These are phyloP conservation scores for Lysandra coridon DNA, from an alignment of 2,888 invertebrate genomes.

Conservation along the genomic window DNA sequence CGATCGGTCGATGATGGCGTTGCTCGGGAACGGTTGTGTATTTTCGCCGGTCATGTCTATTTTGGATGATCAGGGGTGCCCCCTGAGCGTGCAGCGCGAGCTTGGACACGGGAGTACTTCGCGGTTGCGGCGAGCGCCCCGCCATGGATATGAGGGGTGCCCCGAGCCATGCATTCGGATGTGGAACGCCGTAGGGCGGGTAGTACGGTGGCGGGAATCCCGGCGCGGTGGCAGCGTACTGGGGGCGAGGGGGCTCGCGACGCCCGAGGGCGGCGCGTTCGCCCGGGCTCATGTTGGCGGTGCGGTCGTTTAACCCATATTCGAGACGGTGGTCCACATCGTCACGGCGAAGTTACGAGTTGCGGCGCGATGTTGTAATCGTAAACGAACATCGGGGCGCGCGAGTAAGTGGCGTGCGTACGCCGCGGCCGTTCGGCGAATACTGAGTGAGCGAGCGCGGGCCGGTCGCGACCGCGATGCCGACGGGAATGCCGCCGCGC, in stretches of 20 bases:
- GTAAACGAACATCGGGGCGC: constrained; percentile 75
- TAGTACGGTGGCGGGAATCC: constrained; percentile 77
- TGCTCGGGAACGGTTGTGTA: constrained; percentile 66
- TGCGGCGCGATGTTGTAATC: constrained; percentile 75
- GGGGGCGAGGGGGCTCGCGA: constrained; percentile 78
- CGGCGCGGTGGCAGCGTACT: constrained; percentile 74
- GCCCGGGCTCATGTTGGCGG: constrained; percentile 75
- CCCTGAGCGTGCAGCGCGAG: constrained; percentile 92
- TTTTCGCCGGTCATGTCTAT: constrained; percentile 81
- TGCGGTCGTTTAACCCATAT: constrained; percentile 87
- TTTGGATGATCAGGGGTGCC: constrained; percentile 89
- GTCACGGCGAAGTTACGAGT: constrained; percentile 74
- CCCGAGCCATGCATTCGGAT: constrained; percentile 87
- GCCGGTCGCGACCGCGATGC: constrained; percentile 63
- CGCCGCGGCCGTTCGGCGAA: constrained; percentile 72
- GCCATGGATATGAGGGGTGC: constrained; percentile 91
- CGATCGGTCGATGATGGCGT: constrained; percentile 62
- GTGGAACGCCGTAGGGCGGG: constrained; percentile 75
- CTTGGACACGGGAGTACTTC: constrained; percentile 83
- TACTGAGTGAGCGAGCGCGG: constrained; percentile 75
- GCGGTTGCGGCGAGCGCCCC: constrained; percentile 75
- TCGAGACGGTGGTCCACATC: constrained; percentile 70
- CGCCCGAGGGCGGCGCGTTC: constrained; percentile 78
- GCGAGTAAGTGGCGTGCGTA: constrained; percentile 62
- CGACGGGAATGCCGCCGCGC: constrained; percentile 66